Conservation (phyloP, 2,113 vertebrate species). For the Clupea harengus region DNA sequence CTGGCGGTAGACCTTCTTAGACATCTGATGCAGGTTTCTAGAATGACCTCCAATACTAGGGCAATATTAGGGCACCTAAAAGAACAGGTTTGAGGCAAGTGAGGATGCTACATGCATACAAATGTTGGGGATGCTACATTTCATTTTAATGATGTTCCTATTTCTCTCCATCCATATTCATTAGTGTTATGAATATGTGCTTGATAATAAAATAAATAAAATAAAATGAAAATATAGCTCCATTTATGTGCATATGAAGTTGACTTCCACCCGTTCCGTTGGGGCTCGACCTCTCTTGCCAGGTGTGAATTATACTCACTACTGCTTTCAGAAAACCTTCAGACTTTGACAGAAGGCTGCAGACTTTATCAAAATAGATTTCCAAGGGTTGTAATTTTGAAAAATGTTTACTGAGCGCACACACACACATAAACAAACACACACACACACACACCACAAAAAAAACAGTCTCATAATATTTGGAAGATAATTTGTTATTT, state of each 20-base stretch:
- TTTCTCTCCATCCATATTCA: neutral
- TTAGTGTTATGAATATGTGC: neutral
- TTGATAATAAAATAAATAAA: neutral
- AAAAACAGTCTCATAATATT: neutral
- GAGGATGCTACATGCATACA: too few relatives aligned
- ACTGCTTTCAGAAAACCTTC: neutral
- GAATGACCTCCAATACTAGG: too few relatives aligned
- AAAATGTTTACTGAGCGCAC: neutral
- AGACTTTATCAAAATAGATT: constrained; percentile 35
- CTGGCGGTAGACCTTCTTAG: too few relatives aligned
- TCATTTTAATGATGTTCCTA: too few relatives aligned
- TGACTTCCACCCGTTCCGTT: neutral
- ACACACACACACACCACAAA: neutral
- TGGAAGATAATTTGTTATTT: neutral
- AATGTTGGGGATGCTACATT: too few relatives aligned
- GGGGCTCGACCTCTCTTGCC: neutral
- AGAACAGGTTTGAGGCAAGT: too few relatives aligned
- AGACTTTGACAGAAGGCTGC: neutral
- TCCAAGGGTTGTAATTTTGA: constrained; percentile 30
- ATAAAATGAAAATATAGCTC: neutral
- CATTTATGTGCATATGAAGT: neutral
- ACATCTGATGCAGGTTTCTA: too few relatives aligned
- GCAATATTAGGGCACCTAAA: too few relatives aligned
- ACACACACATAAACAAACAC: neutral
- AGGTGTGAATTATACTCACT: neutral